Conservation (phyloP, 92 coral and sea anemone genomes). For the Epizoanthus fatuus region DNA sequence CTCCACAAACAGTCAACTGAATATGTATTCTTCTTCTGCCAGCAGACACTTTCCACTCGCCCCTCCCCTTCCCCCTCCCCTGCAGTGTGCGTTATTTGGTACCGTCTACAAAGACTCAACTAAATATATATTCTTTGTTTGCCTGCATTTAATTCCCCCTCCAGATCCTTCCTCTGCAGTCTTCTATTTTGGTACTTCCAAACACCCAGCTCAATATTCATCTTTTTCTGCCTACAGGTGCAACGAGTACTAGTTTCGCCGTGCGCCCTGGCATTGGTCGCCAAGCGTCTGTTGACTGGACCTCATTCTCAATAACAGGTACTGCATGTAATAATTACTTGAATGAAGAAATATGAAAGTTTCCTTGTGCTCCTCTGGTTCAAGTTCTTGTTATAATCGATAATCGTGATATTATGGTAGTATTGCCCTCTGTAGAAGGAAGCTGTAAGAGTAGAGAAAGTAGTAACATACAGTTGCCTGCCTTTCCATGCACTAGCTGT, state of each 20-base stretch:
- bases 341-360: background rate
- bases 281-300: background rate
- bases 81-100: no score
- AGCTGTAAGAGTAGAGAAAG: background rate
- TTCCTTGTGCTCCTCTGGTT: background rate
- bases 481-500: background rate
- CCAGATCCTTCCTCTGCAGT: no score
- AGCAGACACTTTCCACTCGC: no score
- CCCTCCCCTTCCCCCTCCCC: no score
- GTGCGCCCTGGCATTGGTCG: background rate
- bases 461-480: background rate
- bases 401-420: background rate
- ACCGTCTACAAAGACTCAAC: no score
- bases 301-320: conserved; percentile 2
- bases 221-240: background rate
- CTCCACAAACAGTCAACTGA: no score
- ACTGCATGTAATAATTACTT: background rate
- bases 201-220: no score
- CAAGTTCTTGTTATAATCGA: background rate
- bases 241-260: no score
- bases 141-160: no score
- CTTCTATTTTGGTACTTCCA: no score
- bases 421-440: background rate
- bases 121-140: no score
- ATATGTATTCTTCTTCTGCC: no score